Evolutionary conservation across 2,113 vertebrate genomes (phyloP).

Genomic region (Mustelus asterias): DNA sequence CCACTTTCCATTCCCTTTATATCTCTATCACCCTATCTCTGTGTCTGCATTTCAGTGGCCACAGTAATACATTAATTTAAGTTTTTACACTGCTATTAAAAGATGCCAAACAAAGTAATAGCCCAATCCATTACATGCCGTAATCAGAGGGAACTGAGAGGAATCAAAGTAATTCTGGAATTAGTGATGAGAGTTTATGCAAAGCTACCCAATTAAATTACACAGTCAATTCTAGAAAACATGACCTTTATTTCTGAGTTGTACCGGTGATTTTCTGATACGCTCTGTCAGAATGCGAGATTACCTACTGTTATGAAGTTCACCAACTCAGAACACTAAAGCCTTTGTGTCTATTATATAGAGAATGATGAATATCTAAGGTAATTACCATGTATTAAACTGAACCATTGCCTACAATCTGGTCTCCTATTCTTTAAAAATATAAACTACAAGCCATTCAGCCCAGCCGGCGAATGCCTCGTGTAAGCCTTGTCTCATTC

Average conservation of each 20-base stretch:
- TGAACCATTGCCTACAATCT: neutral
- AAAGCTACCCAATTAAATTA: neutral
- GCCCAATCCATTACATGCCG: neutral
- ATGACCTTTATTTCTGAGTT: neutral
- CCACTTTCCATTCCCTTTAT: neutral
- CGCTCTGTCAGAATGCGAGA: neutral
- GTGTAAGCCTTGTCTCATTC: neutral
- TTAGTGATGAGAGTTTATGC: neutral
- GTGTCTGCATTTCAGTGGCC: neutral
- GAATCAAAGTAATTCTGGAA: neutral
- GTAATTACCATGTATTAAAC: neutral
- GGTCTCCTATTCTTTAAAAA: neutral
- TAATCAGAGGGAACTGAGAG: neutral
- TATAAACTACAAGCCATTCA: neutral
- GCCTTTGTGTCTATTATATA: neutral
- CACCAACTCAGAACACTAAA: neutral
- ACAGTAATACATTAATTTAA: neutral
- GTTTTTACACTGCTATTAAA: neutral
- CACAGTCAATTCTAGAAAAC: neutral
- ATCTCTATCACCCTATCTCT: neutral
- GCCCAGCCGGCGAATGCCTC: neutral
- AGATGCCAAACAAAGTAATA: neutral
- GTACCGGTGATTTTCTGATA: neutral
- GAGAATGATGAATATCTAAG: neutral
- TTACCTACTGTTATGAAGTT: neutral